Base-by-base conservation (phyloP, 2,113 vertebrate genomes). In the Python bivittatus region DNA sequence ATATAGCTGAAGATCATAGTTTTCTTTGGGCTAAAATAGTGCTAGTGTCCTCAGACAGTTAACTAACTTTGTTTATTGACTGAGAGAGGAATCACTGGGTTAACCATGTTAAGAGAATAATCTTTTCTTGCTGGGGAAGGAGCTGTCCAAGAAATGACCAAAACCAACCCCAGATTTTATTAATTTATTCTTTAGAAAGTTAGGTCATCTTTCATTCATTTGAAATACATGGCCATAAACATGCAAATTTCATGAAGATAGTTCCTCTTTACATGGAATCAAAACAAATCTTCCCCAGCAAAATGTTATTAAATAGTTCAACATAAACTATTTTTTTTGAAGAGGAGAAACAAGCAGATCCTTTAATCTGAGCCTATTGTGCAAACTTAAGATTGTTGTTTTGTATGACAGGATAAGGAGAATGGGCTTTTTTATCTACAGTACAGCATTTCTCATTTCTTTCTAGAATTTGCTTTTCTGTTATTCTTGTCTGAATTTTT, bases 401-500 rank as follows among this genome's bases (percentile, higher is more conserved):
- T 96, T 94, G 93, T 87, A 88, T 94, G 93, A 33, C 93, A 95
- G 86, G 93, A 95, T 88, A 94, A 95, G 95, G 93, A 94, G 96
- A 96, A 92, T 89, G 94, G 94, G 92, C 95, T 97, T 97, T 93
- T 92, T 95, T 96, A 96, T 95, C 92, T 96, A 64, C 91, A 91
- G 93, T 0, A 48, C 95, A 48, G 48, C 48, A 48, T 48, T 91
- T 95, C 88, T 84, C 92, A 87, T 96, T 97, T 96, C 93, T 52
- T 57, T 68, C 93, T 91, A 95, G 92, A 95, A 72, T 57, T 94
- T 95, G 91, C 91, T 96, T 96, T 96, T 23, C 48, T 85, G 94
- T 96, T 97, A 93, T 44, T 33, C 91, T 60, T 92, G 48, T 96
- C 94, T 96, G 95, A 97, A 93, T 93, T 96, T 94, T 96, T 96